Evolutionary conservation across 2,888 invertebrate species (phyloP), one percentile per base, ranked within the genome.

Genomic region (Tetragonisca angustula): DNA sequence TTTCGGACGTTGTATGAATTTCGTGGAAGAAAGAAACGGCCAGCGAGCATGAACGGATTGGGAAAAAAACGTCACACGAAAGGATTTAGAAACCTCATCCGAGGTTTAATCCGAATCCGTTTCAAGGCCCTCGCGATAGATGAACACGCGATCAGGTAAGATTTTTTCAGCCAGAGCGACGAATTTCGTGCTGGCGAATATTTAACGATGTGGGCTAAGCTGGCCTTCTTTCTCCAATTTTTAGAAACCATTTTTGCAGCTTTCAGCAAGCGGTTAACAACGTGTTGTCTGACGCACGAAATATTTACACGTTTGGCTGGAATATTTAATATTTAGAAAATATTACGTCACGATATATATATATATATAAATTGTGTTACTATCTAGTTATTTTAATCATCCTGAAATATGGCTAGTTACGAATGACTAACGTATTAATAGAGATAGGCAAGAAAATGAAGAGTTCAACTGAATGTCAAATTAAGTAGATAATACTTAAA

Each of bases 141-240:
- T 87, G 89, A 79, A 84, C 92, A 92, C 92, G 92, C 92, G 91
- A 92, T 92, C 89, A 80, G 82, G 80, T 79, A 86, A 79, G 83
- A 36, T 36, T 21, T 74, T 86, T 81, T 86, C 87, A 79, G 85
- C 85, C 86, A 86, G 84, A 89, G 24, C 83, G 84, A 81, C 62
- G 83, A 84, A 73, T 87, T 81, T 76, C 89, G 84, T 84, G 88
- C 76, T 9, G 61, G 67, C 56, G 73, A 79, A 76, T 76, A 49
- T 84, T 83, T 81, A 81, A 80, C 67, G 59, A 24, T 6, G 68
- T 21, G n/a, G 36, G 65, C 24, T 56, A 36, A 24, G 24, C 17
- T 27, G 36, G 36, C 54, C 21, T 56, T 56, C 21, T 9, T n/a
- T 21, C 56, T 21, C 6, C 21, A 3, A 4, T 59, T 32, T 56